phyloP scores from a whole-genome alignment of 2,113 vertebrate species.

The Entomyzon cyanotis region DNA sequence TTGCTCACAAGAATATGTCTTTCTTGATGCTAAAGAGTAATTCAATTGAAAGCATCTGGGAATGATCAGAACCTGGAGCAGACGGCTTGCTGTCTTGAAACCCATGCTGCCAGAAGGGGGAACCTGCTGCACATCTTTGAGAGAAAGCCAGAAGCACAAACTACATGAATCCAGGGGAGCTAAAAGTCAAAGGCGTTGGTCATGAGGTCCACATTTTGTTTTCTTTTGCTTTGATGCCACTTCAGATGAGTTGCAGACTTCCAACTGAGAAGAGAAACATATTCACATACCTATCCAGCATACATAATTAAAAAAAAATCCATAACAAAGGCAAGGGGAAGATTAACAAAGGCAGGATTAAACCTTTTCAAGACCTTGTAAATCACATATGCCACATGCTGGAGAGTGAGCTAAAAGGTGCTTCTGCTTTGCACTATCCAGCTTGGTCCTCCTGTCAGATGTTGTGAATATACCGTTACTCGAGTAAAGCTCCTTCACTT shows the following conservation, averaged over 20 bases:
- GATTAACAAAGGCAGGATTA: neutral
- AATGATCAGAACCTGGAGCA: neutral
- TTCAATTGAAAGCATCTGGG: neutral
- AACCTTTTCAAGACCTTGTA: neutral
- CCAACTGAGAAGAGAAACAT: neutral
- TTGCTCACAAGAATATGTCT: neutral
- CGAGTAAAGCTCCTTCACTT: neutral
- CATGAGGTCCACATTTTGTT: fast-evolving
- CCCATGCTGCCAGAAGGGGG: conserved; percentile 2
- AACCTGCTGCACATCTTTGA: neutral
- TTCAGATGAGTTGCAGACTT: neutral
- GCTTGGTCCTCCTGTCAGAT: too few species aligned
- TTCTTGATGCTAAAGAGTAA: neutral
- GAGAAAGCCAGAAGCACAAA: neutral
- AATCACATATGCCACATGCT: neutral
- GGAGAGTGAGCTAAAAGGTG: neutral
- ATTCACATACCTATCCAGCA: fast-evolving
- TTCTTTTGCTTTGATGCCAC: neutral
- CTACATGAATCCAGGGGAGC: neutral
- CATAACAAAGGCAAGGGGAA: neutral
- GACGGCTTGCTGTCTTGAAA: neutral
- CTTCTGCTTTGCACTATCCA: neutral
- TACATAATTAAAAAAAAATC: neutral
- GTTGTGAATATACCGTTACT: neutral
- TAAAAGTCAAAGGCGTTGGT: neutral